These are phyloP conservation scores for Pachyrhynchus sulphureomaculatus DNA, from an alignment of 1,140 invertebrate genomes.

Conservation along the genomic window DNA sequence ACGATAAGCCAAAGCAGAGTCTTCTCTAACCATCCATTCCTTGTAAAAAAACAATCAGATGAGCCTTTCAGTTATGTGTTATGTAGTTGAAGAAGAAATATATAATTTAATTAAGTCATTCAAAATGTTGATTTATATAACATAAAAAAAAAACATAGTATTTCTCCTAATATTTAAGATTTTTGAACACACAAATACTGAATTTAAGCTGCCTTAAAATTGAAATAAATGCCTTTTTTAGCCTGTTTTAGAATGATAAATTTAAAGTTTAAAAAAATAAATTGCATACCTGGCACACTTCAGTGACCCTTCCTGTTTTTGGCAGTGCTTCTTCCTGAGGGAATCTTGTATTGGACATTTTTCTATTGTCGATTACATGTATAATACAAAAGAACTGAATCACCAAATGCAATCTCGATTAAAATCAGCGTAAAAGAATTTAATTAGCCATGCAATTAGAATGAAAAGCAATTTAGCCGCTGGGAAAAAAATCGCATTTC, in stretches of 20 bases:
- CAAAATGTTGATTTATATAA: no score
- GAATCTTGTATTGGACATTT: constrained; percentile 39
- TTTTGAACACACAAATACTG: no score
- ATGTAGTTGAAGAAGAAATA: no score
- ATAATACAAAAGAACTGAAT: constrained; percentile 9
- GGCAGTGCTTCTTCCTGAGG: constrained; percentile 37
- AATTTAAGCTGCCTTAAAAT: no score
- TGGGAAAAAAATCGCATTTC: constrained; percentile 22
- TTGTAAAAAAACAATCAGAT: no score
- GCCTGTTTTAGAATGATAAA: no score
- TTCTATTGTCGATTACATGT: neutral
- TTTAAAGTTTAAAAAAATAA: no score
- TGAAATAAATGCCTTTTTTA: no score
- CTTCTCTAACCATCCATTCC: constrained; percentile 90
- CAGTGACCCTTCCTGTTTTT: constrained; percentile 45
- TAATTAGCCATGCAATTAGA: neutral
- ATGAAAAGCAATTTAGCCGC: neutral
- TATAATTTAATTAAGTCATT: no score
- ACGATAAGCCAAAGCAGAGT: constrained; percentile 84
- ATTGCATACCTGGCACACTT: constrained; percentile 60
- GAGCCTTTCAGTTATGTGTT: no score
- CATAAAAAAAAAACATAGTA: no score
- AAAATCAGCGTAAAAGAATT: neutral
- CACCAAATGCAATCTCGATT: neutral
- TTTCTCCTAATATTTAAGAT: no score